Evolutionary conservation across 2,888 invertebrate genomes (phyloP), one percentile per base, ranked within the genome.

Genomic region (Ormyrus pomaceus): DNA sequence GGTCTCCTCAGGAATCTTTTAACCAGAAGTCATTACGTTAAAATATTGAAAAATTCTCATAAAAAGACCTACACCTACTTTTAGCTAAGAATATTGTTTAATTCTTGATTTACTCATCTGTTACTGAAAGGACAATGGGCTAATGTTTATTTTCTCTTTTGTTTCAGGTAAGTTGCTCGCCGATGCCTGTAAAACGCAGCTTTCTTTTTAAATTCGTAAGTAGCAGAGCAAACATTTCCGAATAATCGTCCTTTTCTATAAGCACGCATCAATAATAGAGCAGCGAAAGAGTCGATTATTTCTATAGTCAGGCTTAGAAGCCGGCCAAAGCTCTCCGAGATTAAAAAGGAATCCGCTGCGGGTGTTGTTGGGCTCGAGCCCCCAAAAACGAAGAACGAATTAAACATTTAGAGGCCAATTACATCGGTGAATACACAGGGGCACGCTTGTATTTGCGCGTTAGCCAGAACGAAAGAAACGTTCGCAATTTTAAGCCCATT

Each of bases 91-190:
- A 19, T 19, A 19, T 19, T 19, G 19, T 19, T 19, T 19, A 19
- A 19, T 19, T 19, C 19, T 19, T 19, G 19, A 2, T 19, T 19
- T 19, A 19, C 19, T 19, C 1, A 19, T 19, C 19, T 19, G 19
- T 19, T 2, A 19, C 19, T 19, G 1, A 19, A 19, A 19, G 19
- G 19, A 19, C 19, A 19, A 19, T 19, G 19, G 19, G 19, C 19
- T 19, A 19, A 19, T 19, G 19, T 19, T 19, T 19, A 19, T 19
- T 19, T 77, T 66, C 72, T 69, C 66, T 62, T 83, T 55, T 84
- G 81, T 84, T 84, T 1, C 80, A 84, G 84, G 84, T 84, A 82
- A 83, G 83, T 68, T 46, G 19, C 6, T 13, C 53, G 46, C 55
- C 7, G 10, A 55, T 7, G n/a, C 19, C 19, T 10, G 19, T 19